Evolutionary conservation across 2,113 vertebrate species (phyloP).

Genomic region (Melanostigma gelatinosum): DNA sequence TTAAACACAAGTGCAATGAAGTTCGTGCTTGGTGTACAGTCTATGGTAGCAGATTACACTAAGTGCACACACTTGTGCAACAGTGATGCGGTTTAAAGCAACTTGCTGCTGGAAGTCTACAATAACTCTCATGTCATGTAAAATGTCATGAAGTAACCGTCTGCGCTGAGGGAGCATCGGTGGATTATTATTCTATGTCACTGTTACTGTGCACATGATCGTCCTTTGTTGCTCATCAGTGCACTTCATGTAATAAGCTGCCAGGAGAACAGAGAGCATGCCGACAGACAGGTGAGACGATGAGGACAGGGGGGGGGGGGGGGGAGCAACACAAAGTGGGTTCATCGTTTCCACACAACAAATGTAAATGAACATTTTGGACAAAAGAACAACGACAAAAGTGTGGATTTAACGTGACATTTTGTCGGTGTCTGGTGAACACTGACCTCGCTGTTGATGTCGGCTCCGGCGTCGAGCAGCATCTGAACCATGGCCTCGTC

Average conservation of each 20-base stretch:
- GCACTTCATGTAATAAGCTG: slow-evolving; percentile 66
- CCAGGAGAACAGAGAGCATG: slow-evolving; percentile 54
- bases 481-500: slow-evolving; percentile 89
- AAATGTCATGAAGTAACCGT: slow-evolving; percentile 30
- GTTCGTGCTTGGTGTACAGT: slow-evolving; percentile 53
- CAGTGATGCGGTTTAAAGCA: slow-evolving; percentile 28
- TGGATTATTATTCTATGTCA: slow-evolving; percentile 8
- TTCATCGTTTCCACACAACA: slow-evolving; percentile 53
- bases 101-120: slow-evolving; percentile 35
- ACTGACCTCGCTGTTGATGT: slow-evolving; percentile 86
- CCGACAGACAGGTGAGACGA: slow-evolving; percentile 54
- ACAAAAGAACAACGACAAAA: slow-evolving; percentile 23
- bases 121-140: no score
- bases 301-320: slow-evolving; percentile 8
- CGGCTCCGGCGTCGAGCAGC: slow-evolving; percentile 85
- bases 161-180: slow-evolving; percentile 5
- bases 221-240: slow-evolving; percentile 38
- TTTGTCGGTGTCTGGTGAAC: background rate
- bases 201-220: slow-evolving; percentile 17
- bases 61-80: slow-evolving; percentile 47
- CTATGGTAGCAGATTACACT: slow-evolving; percentile 49
- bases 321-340: slow-evolving; percentile 38
- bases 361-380: slow-evolving; percentile 38
- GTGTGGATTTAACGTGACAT: slow-evolving; percentile 10
- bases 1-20: slow-evolving; percentile 10